Evolutionary conservation across 1,140 invertebrate species (phyloP), one percentile per base, ranked within the genome.

Genomic region (Aphaenogaster floridana): DNA sequence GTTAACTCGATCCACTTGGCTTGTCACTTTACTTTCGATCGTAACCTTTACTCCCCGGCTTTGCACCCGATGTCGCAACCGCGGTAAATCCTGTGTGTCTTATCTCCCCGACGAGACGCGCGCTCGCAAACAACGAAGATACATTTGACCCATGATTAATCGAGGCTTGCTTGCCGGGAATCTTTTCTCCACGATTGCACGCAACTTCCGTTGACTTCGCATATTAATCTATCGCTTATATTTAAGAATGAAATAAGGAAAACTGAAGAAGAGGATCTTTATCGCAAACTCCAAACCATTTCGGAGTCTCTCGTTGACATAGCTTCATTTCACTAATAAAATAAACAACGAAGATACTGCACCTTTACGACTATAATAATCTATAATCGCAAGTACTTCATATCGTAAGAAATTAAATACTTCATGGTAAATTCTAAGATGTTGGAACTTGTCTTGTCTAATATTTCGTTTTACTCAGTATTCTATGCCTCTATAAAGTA

Each of bases 11-110:
- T 90, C 89, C 64, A 77, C 86, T 91, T 87, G 90, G 87, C 80
- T 71, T 69, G 61, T 84, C 89, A 64, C 81, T 90, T 69, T 90
- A 90, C 80, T 90, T 90, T 86, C 90, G 77, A 88, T 90, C 86
- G 69, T 89, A 86, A 88, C 86, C 86, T 86, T 90, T 90, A 59
- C 78, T 64, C 72, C 15, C 13, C 50, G 21, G n/a, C 36, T 61
- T 45, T 50, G 45, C 84, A 54, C 36, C 21, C 39, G 45, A 57
- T 42, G 77, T 64, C 42, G 76, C 57, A 77, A 90, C 63, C 80
- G 52, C 45, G 72, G 42, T 59, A 61, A 83, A 74, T 83, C 80
- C 39, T 28, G 8, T 48, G 77, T 36, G 61, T 39, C 59, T 79
- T 84, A 74, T 84, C 71, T 59, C 1, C 34, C 28, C 45, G 45